A percentile compares a stretch with the other conserved stretches of the same genome.
Conservation (phyloP, 2,888 invertebrate genomes). For the Eueremaeus valkanovi region DNA sequence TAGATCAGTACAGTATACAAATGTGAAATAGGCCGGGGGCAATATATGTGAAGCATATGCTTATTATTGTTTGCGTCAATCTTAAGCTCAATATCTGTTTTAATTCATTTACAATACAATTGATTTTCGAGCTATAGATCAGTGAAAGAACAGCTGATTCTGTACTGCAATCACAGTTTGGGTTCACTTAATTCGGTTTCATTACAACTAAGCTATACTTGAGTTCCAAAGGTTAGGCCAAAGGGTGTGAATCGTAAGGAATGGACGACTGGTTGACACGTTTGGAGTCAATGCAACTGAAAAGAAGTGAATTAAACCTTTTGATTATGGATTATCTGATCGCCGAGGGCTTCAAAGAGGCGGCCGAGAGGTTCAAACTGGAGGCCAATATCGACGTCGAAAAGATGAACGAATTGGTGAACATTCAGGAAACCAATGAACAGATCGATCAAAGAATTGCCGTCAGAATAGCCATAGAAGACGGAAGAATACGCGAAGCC, state of each 20-base stretch:
- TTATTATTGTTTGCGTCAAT: too few relatives aligned
- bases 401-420: constrained; percentile 30
- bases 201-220: background rate
- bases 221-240: background rate
- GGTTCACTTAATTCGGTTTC: too few relatives aligned
- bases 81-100: too few relatives aligned
- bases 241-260: background rate
- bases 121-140: background rate
- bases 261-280: constrained; percentile 30
- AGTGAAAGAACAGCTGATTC: background rate
- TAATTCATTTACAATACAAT: too few relatives aligned
- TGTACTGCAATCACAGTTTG: background rate
- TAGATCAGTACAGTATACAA: too few relatives aligned
- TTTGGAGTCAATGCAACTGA: constrained; percentile 62
- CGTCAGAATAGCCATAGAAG: constrained; percentile 89
- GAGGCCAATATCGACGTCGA: constrained; percentile 75
- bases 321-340: constrained; percentile 98
- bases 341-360: constrained; percentile 67
- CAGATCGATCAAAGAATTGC: constrained; percentile 85
- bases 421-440: constrained; percentile 57
- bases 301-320: constrained; percentile 89
- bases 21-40: too few relatives aligned
- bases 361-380: constrained; percentile 90
- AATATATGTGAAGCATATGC: too few relatives aligned
- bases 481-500: constrained; percentile 85